phyloP scores from a whole-genome alignment of 2,113 vertebrate genomes.

The Pogona vitticeps region DNA sequence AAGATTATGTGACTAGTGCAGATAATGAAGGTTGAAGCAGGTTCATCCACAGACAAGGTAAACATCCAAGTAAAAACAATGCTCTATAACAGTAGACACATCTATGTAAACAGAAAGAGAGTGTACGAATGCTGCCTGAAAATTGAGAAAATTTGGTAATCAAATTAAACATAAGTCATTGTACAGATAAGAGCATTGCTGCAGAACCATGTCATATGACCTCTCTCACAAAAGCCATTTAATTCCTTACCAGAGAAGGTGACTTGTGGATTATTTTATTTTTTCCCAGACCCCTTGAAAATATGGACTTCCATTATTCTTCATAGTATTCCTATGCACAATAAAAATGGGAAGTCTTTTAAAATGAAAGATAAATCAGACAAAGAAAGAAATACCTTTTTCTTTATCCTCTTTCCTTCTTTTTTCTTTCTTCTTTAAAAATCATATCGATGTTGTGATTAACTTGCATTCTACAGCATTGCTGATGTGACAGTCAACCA shows the following conservation, averaged over 20 bases:
- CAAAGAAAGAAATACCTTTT: conserved; percentile 60
- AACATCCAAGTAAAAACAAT: not conserved
- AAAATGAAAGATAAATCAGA: conserved; percentile 56
- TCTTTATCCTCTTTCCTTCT: conserved; percentile 37
- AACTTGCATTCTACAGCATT: conserved; percentile 76
- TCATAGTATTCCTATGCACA: conserved; percentile 22
- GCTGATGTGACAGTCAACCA: conserved; percentile 82
- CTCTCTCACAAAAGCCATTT: conserved; percentile 43
- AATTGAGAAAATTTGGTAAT: not conserved
- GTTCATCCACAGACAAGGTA: not conserved
- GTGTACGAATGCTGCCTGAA: fast-evolving
- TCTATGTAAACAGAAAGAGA: not conserved
- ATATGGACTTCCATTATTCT: conserved; percentile 12
- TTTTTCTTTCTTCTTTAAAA: conserved; percentile 67
- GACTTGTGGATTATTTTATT: conserved; percentile 1
- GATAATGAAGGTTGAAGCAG: not conserved
- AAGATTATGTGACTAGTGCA: not conserved
- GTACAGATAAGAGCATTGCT: not conserved
- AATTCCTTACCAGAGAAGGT: conserved; percentile 26
- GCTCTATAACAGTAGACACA: fast-evolving
- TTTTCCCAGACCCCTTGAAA: not conserved
- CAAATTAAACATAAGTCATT: not conserved
- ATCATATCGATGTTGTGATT: conserved; percentile 77
- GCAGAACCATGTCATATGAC: conserved; percentile 41
- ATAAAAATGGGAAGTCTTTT: conserved; percentile 31